Base-by-base conservation (phyloP, 2,888 invertebrate genomes). In the Tinea pellionella region DNA sequence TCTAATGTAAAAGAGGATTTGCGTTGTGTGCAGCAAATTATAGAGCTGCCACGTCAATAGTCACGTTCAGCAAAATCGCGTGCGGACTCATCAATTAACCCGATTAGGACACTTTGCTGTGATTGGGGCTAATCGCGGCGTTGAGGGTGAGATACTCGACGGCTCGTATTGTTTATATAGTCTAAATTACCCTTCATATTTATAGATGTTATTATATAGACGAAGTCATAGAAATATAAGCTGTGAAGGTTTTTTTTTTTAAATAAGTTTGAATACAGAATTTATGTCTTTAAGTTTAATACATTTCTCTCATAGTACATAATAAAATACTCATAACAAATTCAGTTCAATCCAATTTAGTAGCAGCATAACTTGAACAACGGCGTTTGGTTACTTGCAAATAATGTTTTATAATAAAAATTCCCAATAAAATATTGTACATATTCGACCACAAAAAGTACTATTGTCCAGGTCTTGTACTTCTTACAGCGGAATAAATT, bases 81-180 rank as follows among this genome's bases (percentile, higher is more conserved):
- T 62, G 62, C 61, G 51, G 16, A 65, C 68, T 76, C 79, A 78
- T 81, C 80, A 78, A 82, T 82, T 80, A 79, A 72, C 69, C 68
- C 77, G 78, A 82, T 81, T 81, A 80, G 76, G 70, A 68, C 67
- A 69, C 69, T 70, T 57, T 73, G 60, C 61, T 29, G 76, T 80
- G 82, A 83, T 79, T 78, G 74, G 73, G 73, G 73, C 73, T 75
- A 76, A 75, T 73, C 73, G 72, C 68, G 68, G 71, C 67, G 67
- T 18, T 41, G 41, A 15, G 24, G 18, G 59, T 30, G 37, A 3
- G 32, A 29, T 19, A 13, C 24, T 12, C 9, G n/a, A 12, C 19
- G 53, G 51, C 2, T 24, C 2, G 51, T 12, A 11, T 19, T 53
- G 53, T 53, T 24, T 53, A 18, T 16, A 47, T 47, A 47, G 15